Conservation (phyloP, 2,113 vertebrate species). For the Percina caprodes region DNA sequence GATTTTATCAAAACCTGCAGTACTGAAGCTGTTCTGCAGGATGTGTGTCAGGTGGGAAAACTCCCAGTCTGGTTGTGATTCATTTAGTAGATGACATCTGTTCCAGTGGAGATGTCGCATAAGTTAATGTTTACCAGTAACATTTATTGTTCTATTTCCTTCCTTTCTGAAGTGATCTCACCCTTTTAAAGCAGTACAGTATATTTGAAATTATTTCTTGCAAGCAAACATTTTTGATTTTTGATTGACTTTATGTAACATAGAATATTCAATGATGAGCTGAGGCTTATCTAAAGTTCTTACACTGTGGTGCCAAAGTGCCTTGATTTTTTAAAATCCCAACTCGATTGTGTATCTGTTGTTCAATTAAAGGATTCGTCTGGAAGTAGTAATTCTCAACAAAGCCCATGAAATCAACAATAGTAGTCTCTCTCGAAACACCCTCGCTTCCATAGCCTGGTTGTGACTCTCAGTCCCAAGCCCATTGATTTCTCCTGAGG, state of each 20-base stretch:
- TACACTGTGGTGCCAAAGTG: too few species aligned
- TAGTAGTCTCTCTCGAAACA: too few species aligned
- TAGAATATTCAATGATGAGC: neutral
- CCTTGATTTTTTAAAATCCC: neutral
- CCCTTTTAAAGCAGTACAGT: neutral
- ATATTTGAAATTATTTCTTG: neutral
- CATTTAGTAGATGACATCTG: constrained; percentile 44
- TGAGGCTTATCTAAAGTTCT: neutral
- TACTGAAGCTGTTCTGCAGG: constrained; percentile 24
- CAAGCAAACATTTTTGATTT: too few species aligned
- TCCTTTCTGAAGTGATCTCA: neutral
- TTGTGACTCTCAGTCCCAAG: too few species aligned
- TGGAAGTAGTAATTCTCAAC: neutral
- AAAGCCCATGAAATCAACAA: neutral
- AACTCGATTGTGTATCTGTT: neutral
- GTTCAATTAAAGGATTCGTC: neutral
- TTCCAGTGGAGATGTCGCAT: constrained; percentile 49
- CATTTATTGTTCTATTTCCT: neutral
- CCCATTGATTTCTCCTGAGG: too few species aligned
- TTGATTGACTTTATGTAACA: constrained; percentile 12
- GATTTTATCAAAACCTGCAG: constrained; percentile 41
- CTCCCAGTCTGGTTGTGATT: constrained; percentile 54
- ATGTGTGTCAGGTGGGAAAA: constrained; percentile 58
- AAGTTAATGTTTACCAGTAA: constrained; percentile 23
- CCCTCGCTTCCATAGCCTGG: too few species aligned